Evolutionary conservation across 2,113 vertebrate species (phyloP), one percentile per base, ranked within the genome.

Genomic region (Forbesichthys papilliferus): DNA sequence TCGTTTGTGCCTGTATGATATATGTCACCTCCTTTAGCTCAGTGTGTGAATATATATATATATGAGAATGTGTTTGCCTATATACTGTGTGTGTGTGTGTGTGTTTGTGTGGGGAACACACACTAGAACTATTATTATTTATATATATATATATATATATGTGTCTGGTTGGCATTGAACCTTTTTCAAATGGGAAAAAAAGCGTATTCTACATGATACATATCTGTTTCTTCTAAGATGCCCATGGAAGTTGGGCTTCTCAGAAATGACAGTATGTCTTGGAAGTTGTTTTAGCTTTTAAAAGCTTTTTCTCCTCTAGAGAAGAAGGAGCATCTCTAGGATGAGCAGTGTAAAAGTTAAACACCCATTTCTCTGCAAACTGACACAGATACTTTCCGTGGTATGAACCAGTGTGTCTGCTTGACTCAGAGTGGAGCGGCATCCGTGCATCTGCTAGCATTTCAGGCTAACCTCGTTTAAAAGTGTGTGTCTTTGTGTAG

Each of bases 371-470:
- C 48, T 63, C n/a, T 63, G 67, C 48, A 74, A 76, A 84, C 42
- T 65, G 16, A 46, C 69, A 71, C 49, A 11, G 59, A 69, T 79
- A 61, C 49, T 80, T 80, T 77, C 66, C 68, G 49, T 77, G 61
- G 80, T 61, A 71, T 48, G 66, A 52, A 57, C 59, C 71, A 59
- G 69, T 66, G 67, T 59, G 71, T 75, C 53, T 0, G 11, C 52
- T 69, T 66, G 61, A 70, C 64, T 62, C 49, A 69, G 63, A 20
- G 55, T 4, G 33, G 36, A 53, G 54, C 34, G n/a, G 61, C 71
- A n/a, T 83, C 58, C 67, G 67, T 9, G 52, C 82, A 77, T 77
- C 73, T 85, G 73, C 57, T 58, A 49, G 53, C 73, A 61, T 79
- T 82, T 82, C 72, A 57, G 1, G 2, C 75, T 63, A 76, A 73